Evolutionary conservation across 30 jellyfish, hydroid and myxozoan species (phyloP).

Genomic region (Aurelia coerulea): DNA sequence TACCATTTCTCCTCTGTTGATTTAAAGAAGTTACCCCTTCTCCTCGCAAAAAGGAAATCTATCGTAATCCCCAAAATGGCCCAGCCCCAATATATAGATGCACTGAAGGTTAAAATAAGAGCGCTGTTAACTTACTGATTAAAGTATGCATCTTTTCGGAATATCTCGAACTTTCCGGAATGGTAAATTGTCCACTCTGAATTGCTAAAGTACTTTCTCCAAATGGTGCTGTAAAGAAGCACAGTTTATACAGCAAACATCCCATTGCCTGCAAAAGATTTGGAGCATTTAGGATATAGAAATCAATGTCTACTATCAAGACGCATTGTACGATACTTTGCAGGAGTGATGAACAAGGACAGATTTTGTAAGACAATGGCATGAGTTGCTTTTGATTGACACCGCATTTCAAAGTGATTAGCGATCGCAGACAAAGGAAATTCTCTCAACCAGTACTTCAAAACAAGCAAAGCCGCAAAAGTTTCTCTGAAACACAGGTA

Average conservation of each 20-base stretch:
- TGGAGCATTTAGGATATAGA: not conserved
- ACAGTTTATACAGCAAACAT: slow-evolving; percentile 91
- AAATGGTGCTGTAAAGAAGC: slow-evolving; percentile 95
- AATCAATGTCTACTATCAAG: too few species aligned
- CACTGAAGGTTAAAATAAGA: not conserved
- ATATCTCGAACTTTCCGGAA: slow-evolving; percentile 85
- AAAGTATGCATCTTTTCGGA: slow-evolving; percentile 78
- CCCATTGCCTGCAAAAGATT: slow-evolving; percentile 86
- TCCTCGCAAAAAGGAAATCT: too few species aligned
- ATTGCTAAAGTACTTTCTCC: slow-evolving; percentile 99
- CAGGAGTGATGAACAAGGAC: not conserved
- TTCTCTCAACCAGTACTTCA: too few species aligned
- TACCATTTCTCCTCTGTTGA: too few species aligned
- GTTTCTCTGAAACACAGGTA: too few species aligned
- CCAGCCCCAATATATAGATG: not conserved
- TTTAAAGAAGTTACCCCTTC: too few species aligned
- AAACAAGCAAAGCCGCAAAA: too few species aligned
- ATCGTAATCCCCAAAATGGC: too few species aligned
- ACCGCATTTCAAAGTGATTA: too few species aligned
- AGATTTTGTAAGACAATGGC: too few species aligned
- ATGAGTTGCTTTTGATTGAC: too few species aligned
- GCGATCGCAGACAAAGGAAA: too few species aligned
- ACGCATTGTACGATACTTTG: not conserved
- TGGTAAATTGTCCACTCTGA: slow-evolving; percentile 92
- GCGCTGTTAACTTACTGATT: slow-evolving; percentile 61